Percentiles rank a stretch among this genome's conserved stretches.
Conservation (phyloP, 2,113 vertebrate genomes). For the Uria aalge region DNA sequence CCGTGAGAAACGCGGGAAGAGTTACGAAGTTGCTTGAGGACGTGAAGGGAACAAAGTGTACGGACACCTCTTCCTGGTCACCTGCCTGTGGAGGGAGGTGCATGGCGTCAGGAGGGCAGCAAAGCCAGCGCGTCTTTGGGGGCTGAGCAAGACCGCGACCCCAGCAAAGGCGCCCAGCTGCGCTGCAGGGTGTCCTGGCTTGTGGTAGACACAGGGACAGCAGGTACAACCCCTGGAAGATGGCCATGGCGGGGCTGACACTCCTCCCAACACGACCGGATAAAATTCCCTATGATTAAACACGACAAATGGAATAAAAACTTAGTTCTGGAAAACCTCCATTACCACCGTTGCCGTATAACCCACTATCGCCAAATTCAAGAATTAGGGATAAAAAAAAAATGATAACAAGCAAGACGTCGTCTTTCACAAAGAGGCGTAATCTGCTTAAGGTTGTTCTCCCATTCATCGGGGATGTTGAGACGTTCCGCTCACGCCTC, state of each 20-base stretch:
- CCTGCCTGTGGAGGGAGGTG: not conserved
- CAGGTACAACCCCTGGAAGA: too few relatives aligned
- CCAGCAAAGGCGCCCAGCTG: not conserved
- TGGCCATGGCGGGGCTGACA: not conserved
- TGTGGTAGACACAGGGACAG: too few relatives aligned
- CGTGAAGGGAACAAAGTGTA: not conserved
- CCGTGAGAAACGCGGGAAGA: not conserved
- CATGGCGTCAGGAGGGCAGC: accelerated
- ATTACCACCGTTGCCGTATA: not conserved
- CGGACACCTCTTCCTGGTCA: not conserved
- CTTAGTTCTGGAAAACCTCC: not conserved
- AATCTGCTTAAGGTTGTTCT: not conserved
- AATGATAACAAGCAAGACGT: not conserved
- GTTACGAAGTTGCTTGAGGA: accelerated
- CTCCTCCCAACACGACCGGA: accelerated
- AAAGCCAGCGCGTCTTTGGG: accelerated
- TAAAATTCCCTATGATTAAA: not conserved
- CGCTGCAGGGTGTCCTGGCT: not conserved
- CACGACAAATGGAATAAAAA: not conserved
- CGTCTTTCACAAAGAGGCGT: not conserved
- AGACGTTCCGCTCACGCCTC: not conserved
- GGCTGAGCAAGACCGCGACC: accelerated
- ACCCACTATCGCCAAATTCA: not conserved
- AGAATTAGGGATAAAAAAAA: not conserved
- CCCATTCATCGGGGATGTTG: not conserved